Conservation (phyloP, 1,140 invertebrate species). For the Venturia canescens region DNA sequence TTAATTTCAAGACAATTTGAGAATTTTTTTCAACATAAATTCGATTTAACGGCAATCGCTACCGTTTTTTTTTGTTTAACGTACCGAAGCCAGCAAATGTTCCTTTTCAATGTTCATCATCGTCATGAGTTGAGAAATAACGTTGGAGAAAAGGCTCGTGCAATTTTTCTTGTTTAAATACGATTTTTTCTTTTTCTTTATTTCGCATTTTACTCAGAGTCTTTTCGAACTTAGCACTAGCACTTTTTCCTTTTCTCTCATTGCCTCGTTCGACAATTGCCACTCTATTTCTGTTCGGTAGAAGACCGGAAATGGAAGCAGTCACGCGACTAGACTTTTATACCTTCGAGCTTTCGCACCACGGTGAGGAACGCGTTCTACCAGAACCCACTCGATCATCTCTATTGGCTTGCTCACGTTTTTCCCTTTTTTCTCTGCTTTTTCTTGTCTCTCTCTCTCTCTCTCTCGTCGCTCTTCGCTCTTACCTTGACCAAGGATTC, state of each 20-base stretch:
- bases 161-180: background rate
- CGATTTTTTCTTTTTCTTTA: constrained; percentile 3
- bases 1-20: too few relatives aligned
- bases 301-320: constrained; percentile 16
- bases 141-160: too few relatives aligned
- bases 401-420: background rate
- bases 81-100: too few relatives aligned
- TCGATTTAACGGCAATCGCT: too few relatives aligned
- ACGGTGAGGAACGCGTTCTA: constrained; percentile 13
- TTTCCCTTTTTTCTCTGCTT: background rate
- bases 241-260: background rate
- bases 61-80: too few relatives aligned
- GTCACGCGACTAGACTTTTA: constrained; percentile 22
- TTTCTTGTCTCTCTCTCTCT: too few relatives aligned
- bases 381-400: constrained; percentile 13
- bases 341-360: constrained; percentile 2
- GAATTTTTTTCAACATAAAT: too few relatives aligned
- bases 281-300: constrained; percentile 17
- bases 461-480: too few relatives aligned
- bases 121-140: too few relatives aligned
- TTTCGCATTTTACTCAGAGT: background rate
- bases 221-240: background rate
- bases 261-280: constrained; percentile 9
- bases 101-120: too few relatives aligned
- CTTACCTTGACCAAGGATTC: constrained; percentile 17